Percentiles rank a stretch among this genome's conserved stretches.
These are phyloP conservation scores for Coelogynopora nodosa DNA, from an alignment of 2,888 invertebrate genomes.

Conservation along the genomic window DNA sequence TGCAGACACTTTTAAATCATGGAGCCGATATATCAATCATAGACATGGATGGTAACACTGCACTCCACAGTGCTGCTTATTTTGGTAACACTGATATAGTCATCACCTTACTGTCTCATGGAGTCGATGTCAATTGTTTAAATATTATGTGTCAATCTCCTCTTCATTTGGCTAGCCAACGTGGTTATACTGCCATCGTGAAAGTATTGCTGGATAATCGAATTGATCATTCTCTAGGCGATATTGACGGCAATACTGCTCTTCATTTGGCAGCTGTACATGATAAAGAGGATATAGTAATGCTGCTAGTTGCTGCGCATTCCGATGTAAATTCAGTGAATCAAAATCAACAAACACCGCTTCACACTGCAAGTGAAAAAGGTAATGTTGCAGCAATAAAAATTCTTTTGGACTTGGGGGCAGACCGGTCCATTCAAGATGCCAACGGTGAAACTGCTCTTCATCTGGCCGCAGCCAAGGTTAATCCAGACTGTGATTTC, in stretches of 20 bases:
- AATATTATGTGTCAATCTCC: neutral
- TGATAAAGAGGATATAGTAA: neutral
- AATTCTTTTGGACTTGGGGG: neutral
- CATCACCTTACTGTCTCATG: neutral
- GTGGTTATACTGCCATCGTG: neutral
- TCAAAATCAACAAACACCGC: neutral
- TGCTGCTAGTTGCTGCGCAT: neutral
- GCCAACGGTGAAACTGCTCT: neutral
- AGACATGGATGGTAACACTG: neutral
- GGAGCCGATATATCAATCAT: neutral
- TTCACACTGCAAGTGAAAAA: neutral
- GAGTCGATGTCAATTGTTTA: neutral
- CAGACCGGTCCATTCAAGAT: neutral
- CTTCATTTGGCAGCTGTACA: neutral
- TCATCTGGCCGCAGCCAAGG: neutral
- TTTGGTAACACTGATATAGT: neutral
- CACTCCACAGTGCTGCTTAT: neutral
- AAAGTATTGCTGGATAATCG: neutral
- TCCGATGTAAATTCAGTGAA: neutral
- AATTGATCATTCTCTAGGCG: neutral
- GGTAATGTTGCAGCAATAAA: neutral
- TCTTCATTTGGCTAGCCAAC: neutral
- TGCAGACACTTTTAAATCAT: neutral
- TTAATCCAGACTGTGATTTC: neutral
- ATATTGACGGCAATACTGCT: neutral